These are phyloP conservation scores for Hemiprocne comata DNA, from an alignment of 2,113 vertebrate genomes.

Conservation along the genomic window DNA sequence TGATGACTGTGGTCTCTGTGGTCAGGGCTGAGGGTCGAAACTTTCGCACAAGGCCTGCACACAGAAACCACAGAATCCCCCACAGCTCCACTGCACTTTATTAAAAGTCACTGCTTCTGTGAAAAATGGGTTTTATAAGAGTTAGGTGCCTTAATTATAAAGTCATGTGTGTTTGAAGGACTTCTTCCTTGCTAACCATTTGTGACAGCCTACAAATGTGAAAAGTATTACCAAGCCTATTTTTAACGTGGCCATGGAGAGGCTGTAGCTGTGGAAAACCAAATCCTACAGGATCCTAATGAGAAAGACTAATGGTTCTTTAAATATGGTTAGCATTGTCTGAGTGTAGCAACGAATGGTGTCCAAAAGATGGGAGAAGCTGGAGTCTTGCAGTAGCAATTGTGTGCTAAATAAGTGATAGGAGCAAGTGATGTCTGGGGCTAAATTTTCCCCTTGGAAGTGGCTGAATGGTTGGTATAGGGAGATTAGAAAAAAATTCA, in stretches of 20 bases:
- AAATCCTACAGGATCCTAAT: conserved; percentile 57
- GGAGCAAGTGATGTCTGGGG: neutral
- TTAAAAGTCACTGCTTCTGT: conserved; percentile 63
- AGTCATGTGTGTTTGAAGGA: conserved; percentile 61
- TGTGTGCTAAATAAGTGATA: neutral
- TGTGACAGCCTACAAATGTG: conserved; percentile 73
- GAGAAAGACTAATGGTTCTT: conserved; percentile 66
- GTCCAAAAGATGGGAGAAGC: neutral
- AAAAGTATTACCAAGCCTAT: conserved; percentile 73
- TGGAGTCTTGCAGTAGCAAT: neutral
- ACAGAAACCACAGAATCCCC: conserved; percentile 70
- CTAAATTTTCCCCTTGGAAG: neutral
- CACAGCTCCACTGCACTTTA: conserved; percentile 60
- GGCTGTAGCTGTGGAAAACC: conserved; percentile 41
- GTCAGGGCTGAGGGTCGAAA: conserved; percentile 62
- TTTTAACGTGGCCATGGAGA: conserved; percentile 71
- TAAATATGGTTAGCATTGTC: conserved; percentile 38
- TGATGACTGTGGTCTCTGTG: conserved; percentile 67
- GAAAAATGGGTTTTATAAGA: conserved; percentile 55
- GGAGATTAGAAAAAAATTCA: neutral
- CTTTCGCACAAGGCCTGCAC: conserved; percentile 46
- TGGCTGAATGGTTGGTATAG: neutral
- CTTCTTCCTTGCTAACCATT: conserved; percentile 50
- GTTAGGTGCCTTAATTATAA: conserved; percentile 65
- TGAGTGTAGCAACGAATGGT: neutral